A percentile compares a stretch with the other conserved stretches of the same genome.
phyloP scores from a whole-genome alignment of 2,113 vertebrate species.

The Cygnus atratus region DNA sequence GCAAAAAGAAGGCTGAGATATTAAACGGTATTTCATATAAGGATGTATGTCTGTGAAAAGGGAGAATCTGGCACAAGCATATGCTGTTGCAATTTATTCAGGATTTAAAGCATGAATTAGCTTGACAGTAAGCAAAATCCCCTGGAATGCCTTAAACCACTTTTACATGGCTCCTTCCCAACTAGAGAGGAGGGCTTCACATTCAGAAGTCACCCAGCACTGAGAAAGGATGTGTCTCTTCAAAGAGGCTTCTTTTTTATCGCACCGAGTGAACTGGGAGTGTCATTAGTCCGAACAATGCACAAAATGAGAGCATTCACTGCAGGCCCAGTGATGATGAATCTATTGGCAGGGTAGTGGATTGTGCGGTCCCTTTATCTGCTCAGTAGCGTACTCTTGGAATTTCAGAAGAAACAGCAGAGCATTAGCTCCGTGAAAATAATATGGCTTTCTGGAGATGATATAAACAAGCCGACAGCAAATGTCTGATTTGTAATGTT shows the following conservation, averaged over 20 bases:
- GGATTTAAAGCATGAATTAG: slow-evolving; percentile 34
- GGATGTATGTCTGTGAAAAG: neutral
- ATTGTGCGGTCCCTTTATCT: neutral
- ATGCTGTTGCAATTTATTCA: slow-evolving; percentile 33
- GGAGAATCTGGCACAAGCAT: neutral
- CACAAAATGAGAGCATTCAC: neutral
- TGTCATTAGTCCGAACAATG: fast-evolving
- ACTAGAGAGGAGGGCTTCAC: neutral
- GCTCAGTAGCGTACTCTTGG: neutral
- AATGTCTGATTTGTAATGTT: neutral
- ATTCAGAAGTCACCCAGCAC: neutral
- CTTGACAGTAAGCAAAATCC: slow-evolving; percentile 26
- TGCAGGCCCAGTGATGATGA: neutral
- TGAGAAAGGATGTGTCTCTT: neutral
- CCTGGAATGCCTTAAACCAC: neutral
- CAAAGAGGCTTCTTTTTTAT: neutral
- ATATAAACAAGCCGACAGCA: neutral
- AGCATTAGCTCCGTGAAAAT: neutral
- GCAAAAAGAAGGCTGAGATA: neutral
- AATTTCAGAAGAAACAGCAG: neutral
- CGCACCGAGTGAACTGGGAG: neutral
- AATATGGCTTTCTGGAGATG: fast-evolving
- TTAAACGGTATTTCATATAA: neutral
- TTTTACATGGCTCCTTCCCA: slow-evolving; percentile 4
- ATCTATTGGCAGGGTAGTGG: neutral